phyloP scores from a whole-genome alignment of 2,888 invertebrate species.

The Nemoura dubitans region DNA sequence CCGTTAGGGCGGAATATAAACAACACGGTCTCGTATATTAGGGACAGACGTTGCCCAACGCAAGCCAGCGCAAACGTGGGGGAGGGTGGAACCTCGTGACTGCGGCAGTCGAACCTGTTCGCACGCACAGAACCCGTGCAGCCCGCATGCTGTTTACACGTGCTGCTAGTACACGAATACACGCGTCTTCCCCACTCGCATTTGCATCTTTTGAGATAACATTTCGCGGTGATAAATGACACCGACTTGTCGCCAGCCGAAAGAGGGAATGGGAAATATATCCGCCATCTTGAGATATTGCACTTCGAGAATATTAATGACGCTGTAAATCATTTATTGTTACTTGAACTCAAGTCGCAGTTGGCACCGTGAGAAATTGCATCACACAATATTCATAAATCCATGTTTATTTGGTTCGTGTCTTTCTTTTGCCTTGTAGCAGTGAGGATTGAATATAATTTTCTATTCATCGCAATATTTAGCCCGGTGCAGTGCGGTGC shows the following conservation, averaged over 20 bases:
- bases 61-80: too few species aligned
- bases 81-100: neutral
- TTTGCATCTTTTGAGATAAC: neutral
- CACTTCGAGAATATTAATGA: slow-evolving; percentile 3
- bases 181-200: neutral
- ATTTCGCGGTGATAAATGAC: slow-evolving; percentile 1
- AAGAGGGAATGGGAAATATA: neutral
- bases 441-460: neutral
- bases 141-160: neutral
- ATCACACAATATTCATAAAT: neutral
- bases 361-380: neutral
- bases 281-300: neutral
- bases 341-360: neutral
- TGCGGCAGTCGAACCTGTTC: neutral
- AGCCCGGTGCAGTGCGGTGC: neutral
- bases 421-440: neutral
- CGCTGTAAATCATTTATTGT: neutral
- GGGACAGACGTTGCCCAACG: too few species aligned
- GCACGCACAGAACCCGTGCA: neutral
- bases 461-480: slow-evolving; percentile 4
- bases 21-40: neutral
- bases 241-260: neutral
- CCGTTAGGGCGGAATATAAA: slow-evolving; percentile 20
- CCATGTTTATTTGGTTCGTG: neutral
- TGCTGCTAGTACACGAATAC: neutral